Base-by-base conservation (phyloP, 2,888 invertebrate species). In the Drosophila nigritarsus region DNA sequence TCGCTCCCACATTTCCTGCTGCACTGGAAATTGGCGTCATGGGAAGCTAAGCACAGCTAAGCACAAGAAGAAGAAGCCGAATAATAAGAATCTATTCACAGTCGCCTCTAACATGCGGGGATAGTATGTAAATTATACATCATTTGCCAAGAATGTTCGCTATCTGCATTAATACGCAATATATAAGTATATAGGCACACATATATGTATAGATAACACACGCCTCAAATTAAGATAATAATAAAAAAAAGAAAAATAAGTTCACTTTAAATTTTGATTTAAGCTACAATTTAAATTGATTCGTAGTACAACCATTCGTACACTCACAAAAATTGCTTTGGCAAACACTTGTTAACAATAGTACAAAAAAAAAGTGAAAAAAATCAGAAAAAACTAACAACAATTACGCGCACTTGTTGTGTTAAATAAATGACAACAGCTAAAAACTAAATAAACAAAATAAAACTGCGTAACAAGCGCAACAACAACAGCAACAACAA, bases 21-120 rank as follows among this genome's bases (percentile, higher is more conserved):
- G 76, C 77, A 73, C 20, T 50, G 61, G 54, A 63, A 42, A 24
- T 50, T 40, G 54, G 45, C 75, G 78, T 78, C 78, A 78, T 78
- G 78, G 78, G 78, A 78, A 78, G 67, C 72, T 78, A 73, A 75
- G 53, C 78, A 78, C 65, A 53, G 15, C 38, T 40, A 75, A 70
- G 34, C 20, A 54, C 11, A 49, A 40, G 34, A 20, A 55, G 38
- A n/a, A 45, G 45, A 45, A 45, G 24, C 24, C 50, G 30, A 40
- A 32, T 53, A 24, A 66, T 42, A 55, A 65, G 42, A 51, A 42
- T 40, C 15, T 24, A 45, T 15, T 45, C 45, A 24, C 24, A 24
- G 15, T 15, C 45, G 24, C 24, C 24, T 2, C 4, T 15, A 24
- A 7, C 45, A 8, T 24, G 24, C 45, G 45, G 45, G 24, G 15